Evolutionary conservation across 2,888 invertebrate genomes (phyloP).

Genomic region (Ormyrus labotus): DNA sequence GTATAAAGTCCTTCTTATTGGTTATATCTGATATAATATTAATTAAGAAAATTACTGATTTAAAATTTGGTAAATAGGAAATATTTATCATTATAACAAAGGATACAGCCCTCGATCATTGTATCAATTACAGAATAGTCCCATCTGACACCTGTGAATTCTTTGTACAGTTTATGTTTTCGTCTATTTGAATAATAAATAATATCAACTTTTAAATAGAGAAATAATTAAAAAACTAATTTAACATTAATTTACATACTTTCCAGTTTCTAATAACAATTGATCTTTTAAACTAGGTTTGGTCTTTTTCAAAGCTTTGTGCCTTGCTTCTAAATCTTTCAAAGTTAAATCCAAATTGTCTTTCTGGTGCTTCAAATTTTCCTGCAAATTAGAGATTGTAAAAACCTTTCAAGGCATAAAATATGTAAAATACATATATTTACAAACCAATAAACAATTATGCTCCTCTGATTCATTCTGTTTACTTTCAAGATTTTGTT

Average conservation of each 20-base stretch:
- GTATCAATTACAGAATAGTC: constrained; percentile 55
- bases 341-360: constrained; percentile 46
- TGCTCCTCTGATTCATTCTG: constrained; percentile 42
- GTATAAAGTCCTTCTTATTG: constrained; percentile 62
- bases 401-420: constrained; percentile 16
- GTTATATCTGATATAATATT: constrained; percentile 60
- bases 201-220: not conserved
- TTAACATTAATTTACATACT: constrained; percentile 51
- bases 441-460: constrained; percentile 49
- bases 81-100: constrained; percentile 45
- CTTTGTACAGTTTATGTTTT: constrained; percentile 59
- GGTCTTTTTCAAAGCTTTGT: constrained; percentile 44
- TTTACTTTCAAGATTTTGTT: constrained; percentile 50
- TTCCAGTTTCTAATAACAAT: constrained; percentile 57
- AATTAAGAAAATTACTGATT: constrained; percentile 1
- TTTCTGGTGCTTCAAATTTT: constrained; percentile 54
- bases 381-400: constrained; percentile 40
- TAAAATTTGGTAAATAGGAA: constrained; percentile 12
- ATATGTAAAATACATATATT: not conserved
- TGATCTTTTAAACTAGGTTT: constrained; percentile 58
- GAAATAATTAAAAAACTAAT: constrained; percentile 3
- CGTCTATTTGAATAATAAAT: constrained; percentile 44
- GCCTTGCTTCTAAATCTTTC: constrained; percentile 46
- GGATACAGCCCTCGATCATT: constrained; percentile 60
- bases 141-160: constrained; percentile 60